phyloP scores from a whole-genome alignment of 2,797 vertebrate species.

The Poliocrania exsul region DNA sequence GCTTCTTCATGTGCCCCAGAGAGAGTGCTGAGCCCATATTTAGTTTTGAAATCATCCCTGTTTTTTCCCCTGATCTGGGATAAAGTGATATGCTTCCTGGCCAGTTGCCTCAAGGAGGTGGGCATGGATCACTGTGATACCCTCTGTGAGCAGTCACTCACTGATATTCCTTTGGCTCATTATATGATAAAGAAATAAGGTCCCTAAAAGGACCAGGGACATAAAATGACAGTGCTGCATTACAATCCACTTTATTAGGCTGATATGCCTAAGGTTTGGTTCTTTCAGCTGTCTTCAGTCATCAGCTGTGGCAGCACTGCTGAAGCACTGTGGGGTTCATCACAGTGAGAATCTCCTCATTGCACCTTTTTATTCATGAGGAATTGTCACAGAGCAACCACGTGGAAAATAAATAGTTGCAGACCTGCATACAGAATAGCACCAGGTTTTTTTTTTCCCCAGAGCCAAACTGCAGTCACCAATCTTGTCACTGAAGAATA shows the following conservation, averaged over 20 bases:
- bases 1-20: neutral
- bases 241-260: neutral
- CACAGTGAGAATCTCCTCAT: neutral
- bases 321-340: neutral
- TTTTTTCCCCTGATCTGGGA: neutral
- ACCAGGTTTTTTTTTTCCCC: neutral
- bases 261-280: neutral
- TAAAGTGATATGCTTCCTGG: neutral
- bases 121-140: fast-evolving
- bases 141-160: neutral
- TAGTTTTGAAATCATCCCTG: neutral
- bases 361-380: neutral
- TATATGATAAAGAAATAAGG: neutral
- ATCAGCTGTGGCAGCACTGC: neutral
- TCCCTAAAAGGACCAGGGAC: neutral
- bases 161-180: neutral
- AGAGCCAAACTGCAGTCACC: neutral
- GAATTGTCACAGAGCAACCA: neutral
- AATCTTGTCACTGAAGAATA: neutral
- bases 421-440: neutral
- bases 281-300: neutral
- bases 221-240: neutral
- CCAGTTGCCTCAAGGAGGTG: neutral
- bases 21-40: neutral
- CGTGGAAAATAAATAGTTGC: neutral